Base-by-base conservation (phyloP, 2,113 vertebrate species). In the Oreochromis tanganicae region DNA sequence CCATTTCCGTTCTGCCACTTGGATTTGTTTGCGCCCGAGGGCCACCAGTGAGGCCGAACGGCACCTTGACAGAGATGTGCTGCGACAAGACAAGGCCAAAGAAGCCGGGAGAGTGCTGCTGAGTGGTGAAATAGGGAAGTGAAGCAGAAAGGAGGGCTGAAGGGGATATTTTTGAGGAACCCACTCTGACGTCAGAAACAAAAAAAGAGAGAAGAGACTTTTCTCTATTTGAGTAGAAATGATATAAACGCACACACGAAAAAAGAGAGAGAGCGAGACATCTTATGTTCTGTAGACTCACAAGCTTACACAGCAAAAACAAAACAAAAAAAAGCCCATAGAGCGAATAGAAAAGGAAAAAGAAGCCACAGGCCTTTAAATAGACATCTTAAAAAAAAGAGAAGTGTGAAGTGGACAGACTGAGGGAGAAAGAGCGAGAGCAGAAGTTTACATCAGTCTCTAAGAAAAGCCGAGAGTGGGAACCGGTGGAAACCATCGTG, bases 51-150 rank as follows among this genome's bases (percentile, higher is more conserved):
- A 88, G 73, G 81, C 48, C 27, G 80, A 86, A 68, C 50, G 46
- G 24, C 68, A 75, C 41, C 48, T 4, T 89, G 89, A 92, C 71
- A 78, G 81, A 89, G 55, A 94, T 83, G 80, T 61, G 80, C 80
- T 61, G 17, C 73, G 89, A 92, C 91, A 91, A 91, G 82, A 91
- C 75, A 21, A 89, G 81, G 59, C 78, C 82, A 55, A 73, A 84
- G 73, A 81, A 91, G 73, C 32, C 0, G 16, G 82, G 63, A 87
- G 32, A 82, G 55, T 50, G 85, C 68, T 81, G 84, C 68, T 84
- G 82, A 93, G 87, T 88, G 92, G 34, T 83, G 81, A 92, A 95
- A 95, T 85, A 55, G 86, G 93, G 91, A 95, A 95, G 92, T 86
- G 86, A 90, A 89, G 88, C 88, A 57, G 89, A 87, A 90, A 90